These are phyloP conservation scores for Amblyjoppa proteus DNA, from an alignment of 2,888 invertebrate species.

Conservation along the genomic window DNA sequence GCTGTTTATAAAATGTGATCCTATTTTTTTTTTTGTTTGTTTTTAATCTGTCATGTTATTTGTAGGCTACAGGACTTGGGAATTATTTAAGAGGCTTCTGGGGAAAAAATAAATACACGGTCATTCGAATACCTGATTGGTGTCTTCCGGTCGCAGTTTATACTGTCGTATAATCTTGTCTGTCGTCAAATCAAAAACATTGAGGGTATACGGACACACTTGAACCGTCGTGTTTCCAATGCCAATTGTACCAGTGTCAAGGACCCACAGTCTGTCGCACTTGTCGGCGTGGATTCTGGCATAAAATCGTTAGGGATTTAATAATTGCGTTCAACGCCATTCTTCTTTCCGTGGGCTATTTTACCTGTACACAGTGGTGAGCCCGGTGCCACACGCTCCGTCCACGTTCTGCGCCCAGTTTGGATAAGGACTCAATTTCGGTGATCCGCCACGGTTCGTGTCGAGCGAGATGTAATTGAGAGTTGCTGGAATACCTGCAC, in stretches of 20 bases:
- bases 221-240: constrained; percentile 91
- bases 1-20: background rate
- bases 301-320: background rate
- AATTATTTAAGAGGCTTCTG: background rate
- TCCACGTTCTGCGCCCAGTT: constrained; percentile 91
- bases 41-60: background rate
- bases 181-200: constrained; percentile 91
- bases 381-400: constrained; percentile 91
- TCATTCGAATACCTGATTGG: constrained; percentile 86
- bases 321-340: background rate
- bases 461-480: constrained; percentile 92
- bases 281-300: constrained; percentile 90
- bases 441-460: constrained; percentile 89
- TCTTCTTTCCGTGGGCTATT: background rate
- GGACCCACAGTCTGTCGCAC: constrained; percentile 93
- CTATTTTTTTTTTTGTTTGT: background rate
- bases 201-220: constrained; percentile 92
- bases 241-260: constrained; percentile 94
- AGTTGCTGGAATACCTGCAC: constrained; percentile 92
- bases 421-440: constrained; percentile 92
- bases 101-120: background rate
- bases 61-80: too few relatives aligned
- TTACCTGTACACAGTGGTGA: constrained; percentile 90
- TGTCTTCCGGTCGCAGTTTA: constrained; percentile 90
- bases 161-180: constrained; percentile 90